Evolutionary conservation across 2,797 vertebrate genomes (phyloP), one percentile per base, ranked within the genome.

Genomic region (Threskiornis aethiopicus): DNA sequence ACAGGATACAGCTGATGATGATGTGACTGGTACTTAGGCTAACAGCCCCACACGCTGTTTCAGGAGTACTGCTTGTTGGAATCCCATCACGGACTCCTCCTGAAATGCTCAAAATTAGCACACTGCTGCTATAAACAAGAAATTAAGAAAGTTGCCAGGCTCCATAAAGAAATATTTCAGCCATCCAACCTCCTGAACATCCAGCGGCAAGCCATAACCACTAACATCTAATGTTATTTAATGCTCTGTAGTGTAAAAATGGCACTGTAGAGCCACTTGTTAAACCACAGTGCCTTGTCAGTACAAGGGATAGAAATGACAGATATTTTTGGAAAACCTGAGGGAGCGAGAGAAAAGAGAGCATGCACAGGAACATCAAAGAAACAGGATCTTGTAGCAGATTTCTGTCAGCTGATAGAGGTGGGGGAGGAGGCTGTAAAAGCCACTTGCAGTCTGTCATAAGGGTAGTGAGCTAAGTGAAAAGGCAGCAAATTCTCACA

Each of bases 221-320:
- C 33, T 26, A 33, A 44, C 55, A 33, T 17, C 37, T 54, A 28
- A 31, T 31, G 70, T 39, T 79, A 52, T 12, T 52, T 78, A 57
- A 57, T 46, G 31, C 29, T 76, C 31, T 78, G 6, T 75, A 19
- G 44, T 2, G 3, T 91, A 54, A 87, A 90, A 89, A 59, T 42
- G 59, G 46, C 24, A 9, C 59, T 31, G 0, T 39, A 29, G 52
- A 84, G 58, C 46, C 42, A 5, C 64, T 82, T 92, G 39, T 76
- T 77, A 95, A 83, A 93, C 46, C 65, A 47, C 61, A 39, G 73
- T 61, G 69, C 24, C n/a, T 87, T 87, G 51, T 70, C 51, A 70
- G 51, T 46, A 46, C 62, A 18, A 46, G 55, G 55, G 28, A 29
- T 55, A 47, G 84, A 76, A 91, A 33, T 57, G 6, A 47, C 17